These are phyloP conservation scores for Epirrhoe alternata DNA, from an alignment of 2,888 invertebrate species.

Conservation along the genomic window DNA sequence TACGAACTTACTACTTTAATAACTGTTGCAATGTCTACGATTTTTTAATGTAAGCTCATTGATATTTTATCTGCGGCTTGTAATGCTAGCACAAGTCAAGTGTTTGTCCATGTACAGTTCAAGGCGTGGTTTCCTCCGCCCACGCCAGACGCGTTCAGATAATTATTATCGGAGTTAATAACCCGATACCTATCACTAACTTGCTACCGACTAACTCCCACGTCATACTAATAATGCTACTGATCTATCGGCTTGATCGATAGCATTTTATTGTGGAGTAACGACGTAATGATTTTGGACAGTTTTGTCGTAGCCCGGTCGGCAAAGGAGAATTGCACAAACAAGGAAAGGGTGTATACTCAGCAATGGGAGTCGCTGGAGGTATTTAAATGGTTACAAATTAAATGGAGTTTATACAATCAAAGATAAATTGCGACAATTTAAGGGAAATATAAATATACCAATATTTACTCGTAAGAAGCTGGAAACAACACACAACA, in stretches of 20 bases:
- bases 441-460: too few relatives aligned
- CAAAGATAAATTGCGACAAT: too few relatives aligned
- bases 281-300: neutral
- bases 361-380: too few relatives aligned
- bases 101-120: slow-evolving; percentile 26
- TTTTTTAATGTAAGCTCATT: neutral
- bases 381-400: too few relatives aligned
- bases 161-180: slow-evolving; percentile 47
- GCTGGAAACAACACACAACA: too few relatives aligned
- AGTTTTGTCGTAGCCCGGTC: neutral
- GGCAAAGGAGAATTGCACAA: neutral
- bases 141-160: slow-evolving; percentile 37
- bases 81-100: slow-evolving; percentile 23
- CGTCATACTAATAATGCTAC: slow-evolving; percentile 41
- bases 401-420: too few relatives aligned
- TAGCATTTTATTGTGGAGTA: slow-evolving; percentile 18
- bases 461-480: too few relatives aligned
- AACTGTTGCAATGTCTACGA: neutral
- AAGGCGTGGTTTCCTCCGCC: slow-evolving; percentile 44
- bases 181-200: slow-evolving; percentile 45
- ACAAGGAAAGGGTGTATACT: too few relatives aligned
- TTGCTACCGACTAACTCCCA: slow-evolving; percentile 40
- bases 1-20: too few relatives aligned
- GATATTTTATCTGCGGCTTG: slow-evolving; percentile 7
- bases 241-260: slow-evolving; percentile 35